A percentile compares a stretch with the other conserved stretches of the same genome.
Evolutionary conservation across 2,888 invertebrate genomes (phyloP).

Genomic region (Acanthosepion lycidas): DNA sequence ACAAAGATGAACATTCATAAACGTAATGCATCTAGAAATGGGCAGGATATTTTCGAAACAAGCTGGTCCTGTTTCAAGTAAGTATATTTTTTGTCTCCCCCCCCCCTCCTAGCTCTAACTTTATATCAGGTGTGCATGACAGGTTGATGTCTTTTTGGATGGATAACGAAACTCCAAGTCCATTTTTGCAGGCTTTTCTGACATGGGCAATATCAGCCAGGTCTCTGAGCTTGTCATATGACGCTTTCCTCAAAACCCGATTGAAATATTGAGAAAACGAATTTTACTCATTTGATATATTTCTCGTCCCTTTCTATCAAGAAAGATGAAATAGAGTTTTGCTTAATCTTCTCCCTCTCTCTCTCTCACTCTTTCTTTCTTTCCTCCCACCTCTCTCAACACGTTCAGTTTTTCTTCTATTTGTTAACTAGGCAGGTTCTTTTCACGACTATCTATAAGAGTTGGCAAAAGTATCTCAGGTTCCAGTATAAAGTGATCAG

Average conservation of each 20-base stretch:
- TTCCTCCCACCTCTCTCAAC: neutral
- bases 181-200: conserved; percentile 33
- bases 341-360: neutral
- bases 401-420: neutral
- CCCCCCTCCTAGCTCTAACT: too few species aligned
- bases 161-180: conserved; percentile 33
- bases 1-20: conserved; percentile 33
- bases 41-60: conserved; percentile 33
- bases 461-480: too few species aligned
- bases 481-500: too few species aligned
- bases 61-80: neutral
- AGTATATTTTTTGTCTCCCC: neutral
- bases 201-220: neutral
- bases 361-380: neutral
- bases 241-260: neutral
- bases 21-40: neutral
- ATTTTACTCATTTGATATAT: neutral
- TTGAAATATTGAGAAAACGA: neutral
- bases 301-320: neutral
- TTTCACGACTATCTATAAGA: too few species aligned
- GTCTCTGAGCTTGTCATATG: neutral
- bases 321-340: neutral
- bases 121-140: neutral
- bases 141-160: neutral
- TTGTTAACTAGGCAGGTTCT: too few species aligned